Evolutionary conservation across 2,113 vertebrate genomes (phyloP).

Genomic region (Perca fluviatilis): DNA sequence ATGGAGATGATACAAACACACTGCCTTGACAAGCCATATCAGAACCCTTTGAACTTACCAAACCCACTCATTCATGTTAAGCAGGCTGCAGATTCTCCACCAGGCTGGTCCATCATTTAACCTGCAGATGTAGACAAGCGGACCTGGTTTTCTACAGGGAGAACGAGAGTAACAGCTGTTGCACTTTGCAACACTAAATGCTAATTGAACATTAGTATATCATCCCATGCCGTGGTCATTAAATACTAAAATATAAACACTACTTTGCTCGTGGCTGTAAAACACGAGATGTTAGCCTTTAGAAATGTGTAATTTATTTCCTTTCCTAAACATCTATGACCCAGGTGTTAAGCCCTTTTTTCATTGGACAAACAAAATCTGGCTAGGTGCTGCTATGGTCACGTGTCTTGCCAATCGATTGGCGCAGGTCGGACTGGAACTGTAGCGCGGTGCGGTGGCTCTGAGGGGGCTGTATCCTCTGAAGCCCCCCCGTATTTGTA

Average conservation of each 20-base stretch:
- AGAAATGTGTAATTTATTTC: background rate
- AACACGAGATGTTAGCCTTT: background rate
- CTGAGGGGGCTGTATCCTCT: background rate
- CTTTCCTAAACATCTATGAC: background rate
- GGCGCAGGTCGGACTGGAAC: background rate
- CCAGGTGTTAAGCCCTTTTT: background rate
- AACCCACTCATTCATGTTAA: background rate
- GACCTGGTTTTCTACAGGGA: background rate
- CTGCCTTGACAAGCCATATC: slow-evolving; percentile 67
- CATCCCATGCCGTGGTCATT: background rate
- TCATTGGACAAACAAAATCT: background rate
- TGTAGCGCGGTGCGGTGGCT: background rate
- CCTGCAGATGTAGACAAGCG: background rate
- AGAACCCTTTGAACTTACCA: slow-evolving; percentile 19
- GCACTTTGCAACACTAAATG: background rate
- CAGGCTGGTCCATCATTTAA: background rate
- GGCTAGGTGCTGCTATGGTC: background rate
- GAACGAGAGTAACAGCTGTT: background rate
- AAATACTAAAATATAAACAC: background rate
- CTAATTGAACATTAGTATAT: background rate
- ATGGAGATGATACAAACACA: background rate
- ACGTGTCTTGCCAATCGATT: background rate
- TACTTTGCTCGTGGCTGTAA: background rate
- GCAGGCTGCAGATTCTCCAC: background rate
- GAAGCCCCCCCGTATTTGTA: background rate